Percentiles rank a stretch among this genome's conserved stretches.
Evolutionary conservation across 2,113 vertebrate species (phyloP).

Genomic region (Myotis yumanensis): DNA sequence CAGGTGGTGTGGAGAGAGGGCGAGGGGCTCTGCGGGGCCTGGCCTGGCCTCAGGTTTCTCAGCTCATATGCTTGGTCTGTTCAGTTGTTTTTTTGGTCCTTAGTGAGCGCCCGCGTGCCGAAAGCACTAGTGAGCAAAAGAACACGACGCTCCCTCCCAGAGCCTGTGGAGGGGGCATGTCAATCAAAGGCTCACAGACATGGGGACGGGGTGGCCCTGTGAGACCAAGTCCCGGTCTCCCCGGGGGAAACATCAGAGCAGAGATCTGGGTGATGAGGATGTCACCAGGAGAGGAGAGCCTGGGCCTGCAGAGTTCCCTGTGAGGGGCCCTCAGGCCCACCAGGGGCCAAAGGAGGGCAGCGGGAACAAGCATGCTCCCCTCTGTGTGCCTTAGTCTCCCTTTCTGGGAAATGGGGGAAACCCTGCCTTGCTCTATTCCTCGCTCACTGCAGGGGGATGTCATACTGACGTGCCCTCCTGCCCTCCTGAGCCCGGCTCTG

Average conservation of each 20-base stretch:
- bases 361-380: not conserved
- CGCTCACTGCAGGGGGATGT: not conserved
- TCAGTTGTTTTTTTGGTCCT: not conserved
- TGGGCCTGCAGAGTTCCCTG: not conserved
- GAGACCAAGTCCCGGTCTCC: not conserved
- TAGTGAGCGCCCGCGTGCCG: not conserved
- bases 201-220: not conserved
- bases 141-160: not conserved
- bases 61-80: not conserved
- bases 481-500: not conserved
- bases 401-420: not conserved
- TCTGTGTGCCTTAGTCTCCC: not conserved
- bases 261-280: not conserved
- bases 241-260: not conserved
- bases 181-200: not conserved
- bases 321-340: not conserved
- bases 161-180: not conserved
- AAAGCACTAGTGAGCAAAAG: not conserved
- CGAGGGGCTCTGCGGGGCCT: not conserved
- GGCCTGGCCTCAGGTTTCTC: not conserved
- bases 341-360: not conserved
- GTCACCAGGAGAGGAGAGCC: not conserved
- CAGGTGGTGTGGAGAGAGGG: not conserved
- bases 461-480: accelerated
- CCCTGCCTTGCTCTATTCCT: not conserved